A percentile compares a stretch with the other conserved stretches of the same genome.
Conservation (phyloP, 2,888 invertebrate species). For the Neria commutata region DNA sequence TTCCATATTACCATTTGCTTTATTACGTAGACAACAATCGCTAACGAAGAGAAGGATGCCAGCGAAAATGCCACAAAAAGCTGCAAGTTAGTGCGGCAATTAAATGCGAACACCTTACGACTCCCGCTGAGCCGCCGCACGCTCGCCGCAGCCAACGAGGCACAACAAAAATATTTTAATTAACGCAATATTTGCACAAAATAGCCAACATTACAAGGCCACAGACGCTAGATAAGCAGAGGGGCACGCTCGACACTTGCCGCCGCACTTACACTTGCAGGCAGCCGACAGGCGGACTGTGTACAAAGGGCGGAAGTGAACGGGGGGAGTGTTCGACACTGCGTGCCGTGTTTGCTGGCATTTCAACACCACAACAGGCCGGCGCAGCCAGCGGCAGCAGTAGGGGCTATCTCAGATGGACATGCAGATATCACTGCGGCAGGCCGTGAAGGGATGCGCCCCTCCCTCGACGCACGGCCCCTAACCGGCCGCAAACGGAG, state of each 20-base stretch:
- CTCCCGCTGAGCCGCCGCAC: no score
- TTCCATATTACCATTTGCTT: neutral
- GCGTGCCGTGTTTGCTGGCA: constrained; percentile 9
- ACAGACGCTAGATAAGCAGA: constrained; percentile 57
- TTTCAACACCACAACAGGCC: constrained; percentile 22
- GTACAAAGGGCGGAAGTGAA: constrained; percentile 9
- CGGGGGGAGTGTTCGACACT: neutral
- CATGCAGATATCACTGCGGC: constrained; percentile 57
- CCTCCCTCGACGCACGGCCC: no score
- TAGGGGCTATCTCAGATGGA: constrained; percentile 52
- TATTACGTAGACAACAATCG: neutral
- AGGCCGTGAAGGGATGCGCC: constrained; percentile 21
- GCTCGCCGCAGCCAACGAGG: no score
- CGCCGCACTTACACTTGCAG: neutral
- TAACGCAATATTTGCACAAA: constrained; percentile 61
- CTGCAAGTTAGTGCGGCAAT: neutral
- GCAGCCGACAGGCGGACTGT: constrained; percentile 30
- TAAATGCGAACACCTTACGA: constrained; percentile 37
- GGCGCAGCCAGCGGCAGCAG: constrained; percentile 23
- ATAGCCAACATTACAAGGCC: constrained; percentile 60
- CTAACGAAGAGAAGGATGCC: neutral
- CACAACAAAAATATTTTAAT: constrained; percentile 59
- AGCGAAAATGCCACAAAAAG: neutral
- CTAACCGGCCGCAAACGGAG: neutral
- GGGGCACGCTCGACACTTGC: neutral